A percentile compares a stretch with the other conserved stretches of the same genome.
Evolutionary conservation across 2,797 vertebrate genomes (phyloP).

Genomic region (Chelidonichthys spinosus): DNA sequence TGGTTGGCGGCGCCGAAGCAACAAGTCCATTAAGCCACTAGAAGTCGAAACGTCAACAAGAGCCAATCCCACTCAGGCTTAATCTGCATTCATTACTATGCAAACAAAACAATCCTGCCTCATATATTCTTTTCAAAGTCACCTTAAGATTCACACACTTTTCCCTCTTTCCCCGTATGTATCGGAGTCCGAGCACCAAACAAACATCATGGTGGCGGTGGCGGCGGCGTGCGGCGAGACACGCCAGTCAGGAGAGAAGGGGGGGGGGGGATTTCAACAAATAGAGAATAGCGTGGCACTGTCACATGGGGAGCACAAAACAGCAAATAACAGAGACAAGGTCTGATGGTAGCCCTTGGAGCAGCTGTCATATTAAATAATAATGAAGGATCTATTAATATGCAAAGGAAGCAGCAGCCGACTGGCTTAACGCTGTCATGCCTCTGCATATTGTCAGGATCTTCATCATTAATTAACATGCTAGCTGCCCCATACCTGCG

Average conservation of each 20-base stretch:
- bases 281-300: constrained; percentile 83
- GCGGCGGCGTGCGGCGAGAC: constrained; percentile 60
- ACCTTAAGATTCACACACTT: constrained; percentile 84
- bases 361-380: constrained; percentile 94
- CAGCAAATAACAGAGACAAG: constrained; percentile 89
- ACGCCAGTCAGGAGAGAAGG: constrained; percentile 56
- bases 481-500: constrained; percentile 90
- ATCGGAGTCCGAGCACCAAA: constrained; percentile 67
- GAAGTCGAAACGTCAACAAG: constrained; percentile 78
- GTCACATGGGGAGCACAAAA: constrained; percentile 87
- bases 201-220: constrained; percentile 57
- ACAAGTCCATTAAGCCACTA: constrained; percentile 79
- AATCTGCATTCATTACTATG: constrained; percentile 87
- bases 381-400: constrained; percentile 94
- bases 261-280: constrained; percentile 74
- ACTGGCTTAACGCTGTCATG: constrained; percentile 91
- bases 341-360: constrained; percentile 90
- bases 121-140: constrained; percentile 86
- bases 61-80: constrained; percentile 76
- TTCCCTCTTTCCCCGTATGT: constrained; percentile 58
- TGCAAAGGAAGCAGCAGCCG: constrained; percentile 90
- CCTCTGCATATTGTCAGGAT: constrained; percentile 92
- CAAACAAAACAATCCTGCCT: constrained; percentile 83
- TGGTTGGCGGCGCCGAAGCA: constrained; percentile 59
- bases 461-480: constrained; percentile 93